A percentile compares a stretch with the other conserved stretches of the same genome.
phyloP scores from a whole-genome alignment of 2,797 vertebrate genomes.

The Rostrhamus sociabilis region DNA sequence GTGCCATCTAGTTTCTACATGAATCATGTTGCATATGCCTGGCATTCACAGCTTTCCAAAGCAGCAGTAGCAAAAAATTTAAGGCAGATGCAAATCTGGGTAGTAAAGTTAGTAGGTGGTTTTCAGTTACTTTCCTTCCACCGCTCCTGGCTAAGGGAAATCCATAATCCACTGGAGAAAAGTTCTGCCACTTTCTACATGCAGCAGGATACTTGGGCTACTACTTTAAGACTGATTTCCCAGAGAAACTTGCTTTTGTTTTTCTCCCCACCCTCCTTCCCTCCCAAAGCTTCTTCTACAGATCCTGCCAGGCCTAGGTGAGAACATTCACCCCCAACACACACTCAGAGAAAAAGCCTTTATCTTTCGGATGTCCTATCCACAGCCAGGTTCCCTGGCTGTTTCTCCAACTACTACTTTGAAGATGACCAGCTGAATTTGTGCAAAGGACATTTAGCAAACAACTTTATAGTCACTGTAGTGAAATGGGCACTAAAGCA shows the following conservation, averaged over 20 bases:
- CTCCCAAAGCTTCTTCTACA: neutral
- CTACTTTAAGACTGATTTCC: neutral
- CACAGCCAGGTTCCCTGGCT: neutral
- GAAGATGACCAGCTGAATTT: neutral
- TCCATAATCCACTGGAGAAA: neutral
- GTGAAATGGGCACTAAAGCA: neutral
- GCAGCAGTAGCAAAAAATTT: neutral
- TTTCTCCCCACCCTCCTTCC: neutral
- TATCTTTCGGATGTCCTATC: neutral
- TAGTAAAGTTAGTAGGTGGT: neutral
- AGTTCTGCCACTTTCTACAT: neutral
- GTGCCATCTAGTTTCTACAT: neutral
- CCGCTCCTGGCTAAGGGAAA: neutral
- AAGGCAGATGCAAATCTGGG: neutral
- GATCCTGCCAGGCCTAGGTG: neutral
- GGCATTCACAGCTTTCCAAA: neutral
- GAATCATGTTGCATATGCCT: neutral
- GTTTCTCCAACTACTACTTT: neutral
- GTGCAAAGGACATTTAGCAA: neutral
- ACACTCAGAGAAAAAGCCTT: neutral
- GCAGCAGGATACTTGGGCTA: neutral
- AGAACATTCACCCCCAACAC: neutral
- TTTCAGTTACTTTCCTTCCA: neutral
- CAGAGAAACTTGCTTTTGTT: neutral
- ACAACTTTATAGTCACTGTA: neutral